Percentiles rank a stretch among this genome's conserved stretches.
Conservation (phyloP, 2,888 invertebrate genomes). For the Macrosoma leucophasiata region DNA sequence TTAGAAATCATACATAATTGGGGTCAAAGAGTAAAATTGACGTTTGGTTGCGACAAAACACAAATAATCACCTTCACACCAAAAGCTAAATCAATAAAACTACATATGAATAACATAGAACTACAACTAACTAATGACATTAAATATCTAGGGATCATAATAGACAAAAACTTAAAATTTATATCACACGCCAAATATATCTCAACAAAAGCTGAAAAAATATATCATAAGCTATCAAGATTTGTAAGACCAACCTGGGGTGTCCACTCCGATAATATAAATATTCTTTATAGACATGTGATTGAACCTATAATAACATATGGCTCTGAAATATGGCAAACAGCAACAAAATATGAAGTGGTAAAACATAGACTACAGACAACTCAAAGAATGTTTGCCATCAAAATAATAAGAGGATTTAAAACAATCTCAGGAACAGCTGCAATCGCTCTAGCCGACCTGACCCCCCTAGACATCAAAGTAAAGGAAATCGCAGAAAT, state of each 20-base stretch:
- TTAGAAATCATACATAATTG: not conserved
- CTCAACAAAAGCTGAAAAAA: not conserved
- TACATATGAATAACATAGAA: too few species aligned
- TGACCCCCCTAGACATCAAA: not conserved
- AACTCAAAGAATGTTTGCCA: conserved; percentile 4
- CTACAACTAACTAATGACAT: too few species aligned
- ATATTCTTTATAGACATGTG: not conserved
- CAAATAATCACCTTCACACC: too few species aligned
- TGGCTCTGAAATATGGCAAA: not conserved
- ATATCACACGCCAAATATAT: too few species aligned
- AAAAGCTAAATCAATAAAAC: too few species aligned
- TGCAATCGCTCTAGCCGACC: too few species aligned
- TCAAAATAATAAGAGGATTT: conserved; percentile 2
- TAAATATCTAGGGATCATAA: too few species aligned
- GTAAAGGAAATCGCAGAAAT: not conserved
- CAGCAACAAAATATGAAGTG: not conserved
- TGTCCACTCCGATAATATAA: conserved; percentile 1
- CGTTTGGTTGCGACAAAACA: too few species aligned
- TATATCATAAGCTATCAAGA: not conserved
- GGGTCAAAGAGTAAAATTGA: too few species aligned
- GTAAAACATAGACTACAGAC: not conserved
- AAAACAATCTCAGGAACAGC: not conserved
- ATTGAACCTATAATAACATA: conserved; percentile 1
- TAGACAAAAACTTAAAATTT: too few species aligned
- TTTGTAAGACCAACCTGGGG: conserved; percentile 3